These are phyloP conservation scores for Chrysaora quinquecirrha DNA, from an alignment of 30 jellyfish, hydroid and myxozoan species.

Conservation along the genomic window DNA sequence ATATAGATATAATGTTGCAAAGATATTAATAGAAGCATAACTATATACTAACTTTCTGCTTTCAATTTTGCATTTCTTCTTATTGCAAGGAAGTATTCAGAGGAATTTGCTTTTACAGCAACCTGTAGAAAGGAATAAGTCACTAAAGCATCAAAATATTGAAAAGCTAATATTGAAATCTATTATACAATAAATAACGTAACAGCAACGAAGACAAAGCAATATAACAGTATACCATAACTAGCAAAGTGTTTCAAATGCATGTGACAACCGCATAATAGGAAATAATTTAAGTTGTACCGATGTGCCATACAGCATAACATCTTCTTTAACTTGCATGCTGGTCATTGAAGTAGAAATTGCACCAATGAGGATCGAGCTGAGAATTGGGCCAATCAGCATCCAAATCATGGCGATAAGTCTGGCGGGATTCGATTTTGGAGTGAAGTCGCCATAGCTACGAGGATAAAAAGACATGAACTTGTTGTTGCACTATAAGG, in stretches of 20 bases:
- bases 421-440: slow-evolving; percentile 58
- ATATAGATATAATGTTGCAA: background rate
- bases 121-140: background rate
- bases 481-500: background rate
- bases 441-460: slow-evolving; percentile 82
- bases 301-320: slow-evolving; percentile 42
- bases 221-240: background rate
- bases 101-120: background rate
- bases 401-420: slow-evolving; percentile 66
- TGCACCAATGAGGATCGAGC: slow-evolving; percentile 70
- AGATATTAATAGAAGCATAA: background rate
- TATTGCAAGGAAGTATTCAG: background rate
- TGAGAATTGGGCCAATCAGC: slow-evolving; percentile 67
- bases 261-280: background rate
- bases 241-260: background rate
- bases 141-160: background rate
- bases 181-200: no score
- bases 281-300: background rate
- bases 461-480: background rate
- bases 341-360: slow-evolving; percentile 64
- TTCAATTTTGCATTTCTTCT: background rate
- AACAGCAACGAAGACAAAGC: background rate
- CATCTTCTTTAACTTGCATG: slow-evolving; percentile 20
- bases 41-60: background rate
- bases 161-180: background rate